These are phyloP conservation scores for Zoanthus gigantus DNA, from an alignment of 92 coral and sea anemone species.

Conservation along the genomic window DNA sequence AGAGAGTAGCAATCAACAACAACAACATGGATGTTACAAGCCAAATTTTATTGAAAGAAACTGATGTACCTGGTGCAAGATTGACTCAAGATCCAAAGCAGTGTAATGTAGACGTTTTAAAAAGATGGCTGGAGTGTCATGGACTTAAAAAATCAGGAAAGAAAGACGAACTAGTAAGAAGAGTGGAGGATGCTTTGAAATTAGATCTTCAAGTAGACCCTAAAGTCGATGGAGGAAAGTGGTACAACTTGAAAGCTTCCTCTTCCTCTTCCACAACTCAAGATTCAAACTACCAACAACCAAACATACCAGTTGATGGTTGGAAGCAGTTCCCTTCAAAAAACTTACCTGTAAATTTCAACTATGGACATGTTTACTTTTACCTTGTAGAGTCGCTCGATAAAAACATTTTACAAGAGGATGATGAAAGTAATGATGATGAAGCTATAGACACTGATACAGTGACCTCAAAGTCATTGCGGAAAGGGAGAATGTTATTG, in stretches of 20 bases:
- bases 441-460: neutral
- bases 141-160: neutral
- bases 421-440: neutral
- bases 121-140: neutral
- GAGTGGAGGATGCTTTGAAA: slow-evolving; percentile 8
- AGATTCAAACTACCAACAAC: neutral
- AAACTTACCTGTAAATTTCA: slow-evolving; percentile 5
- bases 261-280: neutral
- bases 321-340: slow-evolving; percentile 23
- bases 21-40: no score
- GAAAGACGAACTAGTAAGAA: neutral
- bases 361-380: slow-evolving; percentile 6
- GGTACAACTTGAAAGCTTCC: slow-evolving; percentile 31
- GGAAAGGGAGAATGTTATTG: neutral
- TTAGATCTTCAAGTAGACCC: slow-evolving; percentile 30
- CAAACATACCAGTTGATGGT: neutral
- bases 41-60: no score
- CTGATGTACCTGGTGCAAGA: no score
- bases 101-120: neutral
- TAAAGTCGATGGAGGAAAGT: slow-evolving; percentile 39
- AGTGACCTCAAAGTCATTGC: neutral
- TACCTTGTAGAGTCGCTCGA: neutral
- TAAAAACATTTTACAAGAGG: neutral
- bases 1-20: no score
- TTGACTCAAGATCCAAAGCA: no score